Base-by-base conservation (phyloP, 1,140 invertebrate genomes). In the Charaxes varanes region DNA sequence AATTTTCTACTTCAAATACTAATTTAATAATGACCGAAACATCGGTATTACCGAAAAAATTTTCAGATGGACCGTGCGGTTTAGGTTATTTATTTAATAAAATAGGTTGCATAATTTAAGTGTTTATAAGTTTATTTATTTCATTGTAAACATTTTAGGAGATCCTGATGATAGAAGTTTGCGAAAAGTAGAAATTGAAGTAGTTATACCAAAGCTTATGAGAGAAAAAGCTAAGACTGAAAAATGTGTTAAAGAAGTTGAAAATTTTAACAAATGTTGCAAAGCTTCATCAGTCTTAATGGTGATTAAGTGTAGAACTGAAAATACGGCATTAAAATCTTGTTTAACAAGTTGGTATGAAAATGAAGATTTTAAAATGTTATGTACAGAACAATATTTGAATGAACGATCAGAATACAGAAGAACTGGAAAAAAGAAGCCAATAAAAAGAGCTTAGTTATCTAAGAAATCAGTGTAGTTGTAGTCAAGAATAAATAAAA, bases 151-250 rank as follows among this genome's bases (percentile, higher is more conserved):
- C 6, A 23, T 31, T 86, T 7, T 51, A 94, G 95, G 95, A 41
- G 94, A 97, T 87, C 95, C 95, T 5, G 84, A 94, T 63, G 94
- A 96, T 69, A 86, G 57, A 58, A 81, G 64, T n/a, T 74, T 97
- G 28, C 85, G 95, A 62, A 94, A 90, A 87, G 92, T 96, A 1
- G 95, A 97, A 83, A 80, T 74, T 22, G 92, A 97, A 62, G 88
- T 97, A 23, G 56, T 97, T 23, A 93, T 97, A 73, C 92, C 94
- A 1, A 92, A 94, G 80, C 90, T 92, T 66, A 91, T 97, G 84
- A 85, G 95, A 52, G 92, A 95, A 27, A 91, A 88, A 66, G 89
- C 94, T 1, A 91, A 88, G 69, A 60, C 54, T 7, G 91, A 94
- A 68, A 93, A 95, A 72, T 97, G 95, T 83, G 12, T 72, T 0